Percentiles rank a stretch among this genome's conserved stretches.
Evolutionary conservation across 1,140 invertebrate genomes (phyloP).

Genomic region (Lordiphosa mommai): DNA sequence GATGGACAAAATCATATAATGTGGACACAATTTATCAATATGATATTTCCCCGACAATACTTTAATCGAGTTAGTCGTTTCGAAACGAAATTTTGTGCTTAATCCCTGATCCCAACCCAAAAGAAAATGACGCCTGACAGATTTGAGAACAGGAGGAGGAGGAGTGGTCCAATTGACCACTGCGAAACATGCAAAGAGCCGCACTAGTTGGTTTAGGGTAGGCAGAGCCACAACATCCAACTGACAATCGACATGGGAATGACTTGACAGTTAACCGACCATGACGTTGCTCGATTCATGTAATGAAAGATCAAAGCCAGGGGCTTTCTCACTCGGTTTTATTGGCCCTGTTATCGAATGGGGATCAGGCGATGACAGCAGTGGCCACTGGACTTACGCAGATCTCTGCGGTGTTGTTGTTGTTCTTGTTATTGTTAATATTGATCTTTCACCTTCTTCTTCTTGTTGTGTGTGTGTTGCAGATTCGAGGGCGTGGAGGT

Average conservation of each 20-base stretch:
- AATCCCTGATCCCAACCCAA: no score
- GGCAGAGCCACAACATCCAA: no score
- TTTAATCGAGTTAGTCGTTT: no score
- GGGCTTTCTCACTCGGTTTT: background rate
- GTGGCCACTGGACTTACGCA: constrained; percentile 40
- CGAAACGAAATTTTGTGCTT: no score
- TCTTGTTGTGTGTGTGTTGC: background rate
- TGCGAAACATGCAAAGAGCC: no score
- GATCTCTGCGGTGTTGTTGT: background rate
- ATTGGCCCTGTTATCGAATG: constrained; percentile 12
- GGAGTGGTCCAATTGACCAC: no score
- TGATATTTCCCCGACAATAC: no score
- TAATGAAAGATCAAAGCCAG: constrained; percentile 7
- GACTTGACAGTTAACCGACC: constrained; percentile 42
- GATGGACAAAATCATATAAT: no score
- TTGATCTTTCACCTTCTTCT: background rate
- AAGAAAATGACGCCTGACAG: no score
- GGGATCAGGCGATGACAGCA: constrained; percentile 34
- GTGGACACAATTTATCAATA: no score
- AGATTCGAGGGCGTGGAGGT: constrained; percentile 93
- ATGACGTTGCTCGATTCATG: constrained; percentile 49
- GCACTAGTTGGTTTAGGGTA: no score
- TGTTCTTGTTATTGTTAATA: background rate
- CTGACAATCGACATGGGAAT: constrained; percentile 25
- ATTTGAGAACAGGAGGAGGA: no score